phyloP scores from a whole-genome alignment of 2,797 vertebrate species.

The Ptychadena robeensis region DNA sequence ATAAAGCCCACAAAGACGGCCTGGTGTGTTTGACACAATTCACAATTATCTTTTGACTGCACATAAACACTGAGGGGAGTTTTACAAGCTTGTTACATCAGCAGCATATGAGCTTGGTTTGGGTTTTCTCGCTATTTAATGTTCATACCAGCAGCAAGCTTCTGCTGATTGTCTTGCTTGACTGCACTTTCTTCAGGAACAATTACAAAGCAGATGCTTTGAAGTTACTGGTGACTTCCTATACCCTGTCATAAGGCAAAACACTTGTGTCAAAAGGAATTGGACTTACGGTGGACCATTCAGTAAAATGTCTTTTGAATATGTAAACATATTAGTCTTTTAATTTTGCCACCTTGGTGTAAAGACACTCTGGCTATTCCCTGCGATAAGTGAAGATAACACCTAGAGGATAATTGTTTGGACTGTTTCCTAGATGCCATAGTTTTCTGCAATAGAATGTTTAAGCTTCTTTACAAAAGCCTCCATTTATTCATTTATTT shows the following conservation, averaged over 20 bases:
- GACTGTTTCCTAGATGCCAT: no score
- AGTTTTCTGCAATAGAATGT: no score
- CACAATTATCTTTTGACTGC: slow-evolving; percentile 45
- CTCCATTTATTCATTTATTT: no score
- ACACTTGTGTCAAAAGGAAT: no score
- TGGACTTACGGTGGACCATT: no score
- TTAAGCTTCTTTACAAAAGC: no score
- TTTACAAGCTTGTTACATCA: slow-evolving; percentile 41
- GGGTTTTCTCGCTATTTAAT: slow-evolving; percentile 33
- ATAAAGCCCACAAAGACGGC: not conserved
- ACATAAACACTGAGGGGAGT: slow-evolving; percentile 14
- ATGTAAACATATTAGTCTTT: no score
- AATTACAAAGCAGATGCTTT: slow-evolving; percentile 56
- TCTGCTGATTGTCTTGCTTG: slow-evolving; percentile 47
- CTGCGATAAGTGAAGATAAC: no score
- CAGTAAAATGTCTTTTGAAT: no score
- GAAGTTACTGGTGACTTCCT: slow-evolving; percentile 42
- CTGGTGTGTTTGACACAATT: slow-evolving; percentile 39
- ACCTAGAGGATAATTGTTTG: no score
- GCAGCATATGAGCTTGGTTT: slow-evolving; percentile 32
- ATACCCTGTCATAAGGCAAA: not conserved
- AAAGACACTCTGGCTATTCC: no score
- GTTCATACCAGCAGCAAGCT: slow-evolving; percentile 27
- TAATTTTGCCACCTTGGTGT: no score
- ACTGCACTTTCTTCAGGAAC: slow-evolving; percentile 47